Percentiles rank a stretch among this genome's conserved stretches.
These are phyloP conservation scores for Hyperopisus bebe DNA, from an alignment of 2,113 vertebrate genomes.

Conservation along the genomic window DNA sequence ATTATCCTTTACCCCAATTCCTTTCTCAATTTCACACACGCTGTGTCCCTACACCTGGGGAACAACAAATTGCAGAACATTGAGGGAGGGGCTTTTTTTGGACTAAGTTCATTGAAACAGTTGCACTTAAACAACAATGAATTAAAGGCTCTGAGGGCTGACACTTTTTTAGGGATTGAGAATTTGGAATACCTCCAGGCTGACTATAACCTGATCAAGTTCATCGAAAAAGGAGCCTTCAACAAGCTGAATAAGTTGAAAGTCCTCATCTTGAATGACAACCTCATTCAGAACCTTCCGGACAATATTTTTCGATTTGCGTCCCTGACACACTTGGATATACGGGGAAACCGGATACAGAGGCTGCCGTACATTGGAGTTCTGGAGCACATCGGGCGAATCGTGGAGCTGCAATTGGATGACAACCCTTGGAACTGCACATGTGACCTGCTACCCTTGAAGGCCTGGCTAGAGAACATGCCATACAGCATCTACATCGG, in stretches of 20 bases:
- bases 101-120: constrained; percentile 91
- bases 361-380: constrained; percentile 94
- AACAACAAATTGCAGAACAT: constrained; percentile 98
- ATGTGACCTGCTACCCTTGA: constrained; percentile 90
- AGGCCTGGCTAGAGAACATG: constrained; percentile 98
- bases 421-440: constrained; percentile 99
- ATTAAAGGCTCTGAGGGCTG: constrained; percentile 88
- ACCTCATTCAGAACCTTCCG: constrained; percentile 88
- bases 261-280: constrained; percentile 97
- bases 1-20: constrained; percentile 92
- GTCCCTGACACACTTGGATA: constrained; percentile 96
- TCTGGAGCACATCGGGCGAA: constrained; percentile 91
- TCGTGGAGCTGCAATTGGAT: constrained; percentile 90
- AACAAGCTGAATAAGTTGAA: constrained; percentile 97
- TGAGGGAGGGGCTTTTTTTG: constrained; percentile 91
- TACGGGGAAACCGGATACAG: constrained; percentile 94
- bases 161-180: constrained; percentile 96
- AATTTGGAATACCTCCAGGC: constrained; percentile 99
- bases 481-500: constrained; percentile 98
- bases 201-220: constrained; percentile 98
- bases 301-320: constrained; percentile 98
- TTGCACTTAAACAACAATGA: constrained; percentile 98
- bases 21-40: constrained; percentile 93
- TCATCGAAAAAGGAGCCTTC: constrained; percentile 95
- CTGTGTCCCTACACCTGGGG: constrained; percentile 94